Conservation (phyloP, 2,888 invertebrate genomes). For the Eilema caniola region DNA sequence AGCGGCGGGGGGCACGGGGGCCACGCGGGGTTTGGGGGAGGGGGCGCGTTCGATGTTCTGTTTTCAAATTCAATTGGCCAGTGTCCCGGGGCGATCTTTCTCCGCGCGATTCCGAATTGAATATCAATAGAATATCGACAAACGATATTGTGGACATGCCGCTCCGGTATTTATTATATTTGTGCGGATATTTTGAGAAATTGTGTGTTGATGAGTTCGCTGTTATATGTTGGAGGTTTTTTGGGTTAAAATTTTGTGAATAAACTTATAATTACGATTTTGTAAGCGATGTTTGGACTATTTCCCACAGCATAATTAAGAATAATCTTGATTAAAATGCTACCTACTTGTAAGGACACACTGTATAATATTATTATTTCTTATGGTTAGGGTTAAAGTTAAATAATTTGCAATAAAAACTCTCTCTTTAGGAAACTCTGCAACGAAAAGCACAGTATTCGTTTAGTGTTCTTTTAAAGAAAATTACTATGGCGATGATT, state of each 20-base stretch:
- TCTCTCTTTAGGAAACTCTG: not conserved
- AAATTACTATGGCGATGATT: no score
- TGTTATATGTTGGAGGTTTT: not conserved
- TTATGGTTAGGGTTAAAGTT: not conserved
- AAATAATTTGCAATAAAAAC: not conserved
- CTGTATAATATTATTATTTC: not conserved
- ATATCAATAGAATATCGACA: conserved; percentile 80
- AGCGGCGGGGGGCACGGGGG: conserved; percentile 28
- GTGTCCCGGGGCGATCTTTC: conserved; percentile 85
- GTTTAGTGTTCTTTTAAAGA: no score
- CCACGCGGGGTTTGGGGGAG: conserved; percentile 37
- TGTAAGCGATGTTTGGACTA: not conserved
- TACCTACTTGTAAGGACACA: not conserved
- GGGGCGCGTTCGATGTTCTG: conserved; percentile 72
- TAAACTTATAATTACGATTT: not conserved
- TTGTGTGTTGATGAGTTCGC: conserved; percentile 8
- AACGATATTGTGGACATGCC: conserved; percentile 68
- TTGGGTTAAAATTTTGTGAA: not conserved
- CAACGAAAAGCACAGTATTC: not conserved
- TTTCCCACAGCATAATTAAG: not conserved
- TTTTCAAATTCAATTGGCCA: conserved; percentile 86
- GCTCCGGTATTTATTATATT: conserved; percentile 27
- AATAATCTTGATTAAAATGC: no score
- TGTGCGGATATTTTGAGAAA: conserved; percentile 16
- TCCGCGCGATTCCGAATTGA: conserved; percentile 82